Evolutionary conservation across 2,797 vertebrate species (phyloP), one percentile per base, ranked within the genome.

Genomic region (Sebastes iracundus): DNA sequence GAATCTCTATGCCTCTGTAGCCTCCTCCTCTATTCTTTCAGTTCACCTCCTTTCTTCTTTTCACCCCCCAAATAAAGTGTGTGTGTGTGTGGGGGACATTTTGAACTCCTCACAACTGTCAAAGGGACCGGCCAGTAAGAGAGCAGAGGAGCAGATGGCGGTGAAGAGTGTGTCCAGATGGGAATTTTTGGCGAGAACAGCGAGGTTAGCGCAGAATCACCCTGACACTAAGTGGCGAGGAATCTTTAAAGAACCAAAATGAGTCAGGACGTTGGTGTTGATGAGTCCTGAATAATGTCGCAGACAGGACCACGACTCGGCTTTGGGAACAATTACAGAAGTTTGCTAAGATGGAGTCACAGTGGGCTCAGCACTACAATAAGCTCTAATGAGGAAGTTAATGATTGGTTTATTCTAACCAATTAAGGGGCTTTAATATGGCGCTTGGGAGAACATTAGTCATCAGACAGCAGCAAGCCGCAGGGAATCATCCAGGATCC

Each of bases 141-240:
- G 77, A 73, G 60, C 64, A 79, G 77, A 82, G 72, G 72, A 90
- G 80, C 90, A 92, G 90, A 91, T 94, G 90, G 92, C 81, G 80
- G 33, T 35, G 53, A 65, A 86, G 79, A 85, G 64, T 46, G 69
- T 25, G 72, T 87, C 86, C 89, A 94, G 92, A 91, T 92, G 90
- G 90, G 83, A 86, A 76, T 79, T 28, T 72, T 89, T 90, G 90
- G 88, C 86, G 80, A 77, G 83, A 87, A 63, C 69, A 75, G 76
- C 10, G 27, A 90, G 86, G 88, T 85, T 90, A 87, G 79, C 46
- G 55, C 81, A 73, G 68, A 81, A 84, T 84, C 87, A 89, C 87
- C 79, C 71, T 67, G 64, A 89, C 84, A 82, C 86, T 78, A 88
- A 92, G 84, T 77, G 80, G 52, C 7, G 14, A 81, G 60, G 67